Percentiles rank a stretch among this genome's conserved stretches.
Conservation (phyloP, 2,888 invertebrate species). For the Creontiades dilutus region DNA sequence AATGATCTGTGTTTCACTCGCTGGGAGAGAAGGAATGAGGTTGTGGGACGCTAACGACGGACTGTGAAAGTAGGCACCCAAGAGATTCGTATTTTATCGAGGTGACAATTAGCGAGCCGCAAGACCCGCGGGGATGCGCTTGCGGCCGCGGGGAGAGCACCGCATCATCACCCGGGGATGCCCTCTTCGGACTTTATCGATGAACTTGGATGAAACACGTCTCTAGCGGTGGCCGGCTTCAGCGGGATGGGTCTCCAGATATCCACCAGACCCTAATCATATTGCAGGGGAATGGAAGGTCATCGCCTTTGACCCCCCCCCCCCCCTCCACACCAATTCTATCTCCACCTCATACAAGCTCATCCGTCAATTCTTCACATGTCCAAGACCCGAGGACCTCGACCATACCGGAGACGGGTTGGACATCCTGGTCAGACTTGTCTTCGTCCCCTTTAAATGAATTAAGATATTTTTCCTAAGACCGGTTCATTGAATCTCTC, state of each 20-base stretch:
- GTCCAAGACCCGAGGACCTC: too few relatives aligned
- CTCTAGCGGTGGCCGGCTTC: not conserved
- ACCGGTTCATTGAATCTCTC: too few relatives aligned
- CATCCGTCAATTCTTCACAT: too few relatives aligned
- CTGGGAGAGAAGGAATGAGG: not conserved
- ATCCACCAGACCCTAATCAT: not conserved
- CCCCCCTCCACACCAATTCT: too few relatives aligned
- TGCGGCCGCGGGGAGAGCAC: conserved; percentile 26
- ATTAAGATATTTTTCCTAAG: too few relatives aligned
- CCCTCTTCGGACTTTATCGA: conserved; percentile 13
- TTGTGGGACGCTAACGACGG: conserved; percentile 17
- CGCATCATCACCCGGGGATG: not conserved
- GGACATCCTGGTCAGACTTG: too few relatives aligned
- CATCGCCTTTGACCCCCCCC: conserved; percentile 20
- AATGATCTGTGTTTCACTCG: not conserved
- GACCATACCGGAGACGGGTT: too few relatives aligned
- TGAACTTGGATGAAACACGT: conserved; percentile 28
- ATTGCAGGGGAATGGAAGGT: conserved; percentile 12
- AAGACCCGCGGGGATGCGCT: conserved; percentile 33
- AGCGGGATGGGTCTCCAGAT: conserved; percentile 9
- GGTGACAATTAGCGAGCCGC: conserved; percentile 42
- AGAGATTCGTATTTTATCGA: conserved; percentile 26
- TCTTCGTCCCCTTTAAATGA: too few relatives aligned
- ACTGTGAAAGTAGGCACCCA: not conserved
- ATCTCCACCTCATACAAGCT: too few relatives aligned